Percentiles rank a stretch among this genome's conserved stretches.
Conservation (phyloP, 2,113 vertebrate genomes). For the Mustela nigripes region DNA sequence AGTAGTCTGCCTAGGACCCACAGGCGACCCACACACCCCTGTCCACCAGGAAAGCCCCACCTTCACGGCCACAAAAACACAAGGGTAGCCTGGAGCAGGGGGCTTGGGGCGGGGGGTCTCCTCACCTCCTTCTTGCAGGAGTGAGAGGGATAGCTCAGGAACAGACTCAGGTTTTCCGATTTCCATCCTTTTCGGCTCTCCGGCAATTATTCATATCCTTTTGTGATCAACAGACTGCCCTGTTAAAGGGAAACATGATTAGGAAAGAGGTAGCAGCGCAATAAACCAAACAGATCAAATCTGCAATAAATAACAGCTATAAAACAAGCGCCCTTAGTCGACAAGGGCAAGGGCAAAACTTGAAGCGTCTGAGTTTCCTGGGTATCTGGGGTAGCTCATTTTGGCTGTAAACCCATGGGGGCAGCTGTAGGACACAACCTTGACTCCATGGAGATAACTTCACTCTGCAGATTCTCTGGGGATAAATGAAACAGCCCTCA, state of each 20-base stretch:
- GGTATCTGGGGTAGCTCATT: not conserved
- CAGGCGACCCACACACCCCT: rapidly evolving
- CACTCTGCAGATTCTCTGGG: constrained; percentile 39
- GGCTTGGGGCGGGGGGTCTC: not conserved
- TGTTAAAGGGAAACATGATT: not conserved
- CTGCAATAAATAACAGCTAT: constrained; percentile 56
- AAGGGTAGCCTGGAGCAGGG: not conserved
- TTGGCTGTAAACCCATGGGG: not conserved
- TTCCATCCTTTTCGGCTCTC: not conserved
- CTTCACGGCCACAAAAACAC: not conserved
- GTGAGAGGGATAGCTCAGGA: not conserved
- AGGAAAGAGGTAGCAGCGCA: constrained; percentile 12
- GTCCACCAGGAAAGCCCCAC: rapidly evolving
- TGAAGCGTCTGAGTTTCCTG: not conserved
- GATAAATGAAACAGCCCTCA: constrained; percentile 4
- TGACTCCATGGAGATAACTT: not conserved
- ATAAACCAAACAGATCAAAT: constrained; percentile 6
- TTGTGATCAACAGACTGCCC: not conserved
- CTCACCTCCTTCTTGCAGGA: not conserved
- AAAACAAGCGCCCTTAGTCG: constrained; percentile 54
- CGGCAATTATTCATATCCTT: not conserved
- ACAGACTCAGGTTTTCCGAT: not conserved
- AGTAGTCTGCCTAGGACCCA: not conserved
- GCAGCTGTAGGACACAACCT: not conserved
- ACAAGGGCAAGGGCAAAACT: constrained; percentile 55